phyloP scores from a whole-genome alignment of 2,113 vertebrate species.

The Rhinopomastus cyanomelas region DNA sequence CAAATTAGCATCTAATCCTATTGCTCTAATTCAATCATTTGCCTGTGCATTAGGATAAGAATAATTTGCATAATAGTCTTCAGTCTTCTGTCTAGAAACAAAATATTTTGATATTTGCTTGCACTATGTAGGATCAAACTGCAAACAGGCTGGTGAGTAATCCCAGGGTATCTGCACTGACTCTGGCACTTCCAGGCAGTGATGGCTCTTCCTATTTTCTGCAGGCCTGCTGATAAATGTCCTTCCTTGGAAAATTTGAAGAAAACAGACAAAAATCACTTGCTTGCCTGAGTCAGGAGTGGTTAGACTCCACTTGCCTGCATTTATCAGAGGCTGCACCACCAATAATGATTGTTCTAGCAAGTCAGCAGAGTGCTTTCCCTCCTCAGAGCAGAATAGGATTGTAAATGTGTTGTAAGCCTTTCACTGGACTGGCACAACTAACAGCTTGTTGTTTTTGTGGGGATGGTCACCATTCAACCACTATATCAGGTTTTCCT shows the following conservation, averaged over 20 bases:
- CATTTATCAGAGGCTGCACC: not conserved
- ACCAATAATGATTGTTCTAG: not conserved
- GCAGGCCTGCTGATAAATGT: not conserved
- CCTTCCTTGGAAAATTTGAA: not conserved
- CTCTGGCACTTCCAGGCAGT: not conserved
- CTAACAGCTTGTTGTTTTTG: not conserved
- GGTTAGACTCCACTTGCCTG: not conserved
- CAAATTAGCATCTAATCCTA: slow-evolving; percentile 55
- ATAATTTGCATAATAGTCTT: slow-evolving; percentile 35
- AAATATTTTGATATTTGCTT: slow-evolving; percentile 38
- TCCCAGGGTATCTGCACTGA: not conserved
- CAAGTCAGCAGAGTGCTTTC: not conserved
- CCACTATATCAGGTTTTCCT: not conserved
- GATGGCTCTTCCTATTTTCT: not conserved
- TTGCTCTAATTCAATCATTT: slow-evolving; percentile 68
- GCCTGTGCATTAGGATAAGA: slow-evolving; percentile 61
- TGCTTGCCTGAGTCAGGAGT: not conserved
- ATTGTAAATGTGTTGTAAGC: not conserved
- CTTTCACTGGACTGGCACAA: not conserved
- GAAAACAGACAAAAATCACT: not conserved
- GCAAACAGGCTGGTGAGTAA: not conserved
- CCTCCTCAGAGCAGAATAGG: not conserved
- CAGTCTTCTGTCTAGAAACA: slow-evolving; percentile 55
- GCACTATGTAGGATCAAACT: slow-evolving; percentile 20
- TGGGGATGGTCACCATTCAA: not conserved